These are phyloP conservation scores for Hephaestus fuliginosus DNA, from an alignment of 2,797 vertebrate genomes.

Conservation along the genomic window DNA sequence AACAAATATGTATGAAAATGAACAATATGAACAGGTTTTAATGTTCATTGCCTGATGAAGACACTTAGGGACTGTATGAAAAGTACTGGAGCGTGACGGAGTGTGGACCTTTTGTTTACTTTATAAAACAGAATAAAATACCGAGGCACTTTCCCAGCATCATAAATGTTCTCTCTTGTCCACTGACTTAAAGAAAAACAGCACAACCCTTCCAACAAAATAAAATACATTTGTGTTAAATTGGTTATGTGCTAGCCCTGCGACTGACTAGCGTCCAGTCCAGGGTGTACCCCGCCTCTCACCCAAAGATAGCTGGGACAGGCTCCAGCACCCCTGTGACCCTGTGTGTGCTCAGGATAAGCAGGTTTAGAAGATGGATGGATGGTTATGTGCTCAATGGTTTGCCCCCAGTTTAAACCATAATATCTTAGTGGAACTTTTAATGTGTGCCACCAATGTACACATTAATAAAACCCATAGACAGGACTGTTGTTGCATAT, in stretches of 20 bases:
- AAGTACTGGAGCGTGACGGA: neutral
- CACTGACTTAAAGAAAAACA: neutral
- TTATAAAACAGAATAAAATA: neutral
- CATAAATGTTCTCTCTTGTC: neutral
- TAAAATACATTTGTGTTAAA: neutral
- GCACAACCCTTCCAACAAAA: neutral
- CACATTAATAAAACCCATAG: neutral
- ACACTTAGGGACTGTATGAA: neutral
- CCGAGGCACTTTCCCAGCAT: neutral
- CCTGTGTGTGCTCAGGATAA: too few species aligned
- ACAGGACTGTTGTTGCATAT: neutral
- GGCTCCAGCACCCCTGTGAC: too few species aligned
- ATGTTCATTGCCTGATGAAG: neutral
- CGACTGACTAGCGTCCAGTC: too few species aligned
- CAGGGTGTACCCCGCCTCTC: too few species aligned
- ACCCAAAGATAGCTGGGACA: too few species aligned
- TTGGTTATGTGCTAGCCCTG: neutral
- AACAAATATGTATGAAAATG: neutral
- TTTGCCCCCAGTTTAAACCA: neutral
- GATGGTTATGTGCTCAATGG: neutral
- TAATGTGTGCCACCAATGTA: neutral
- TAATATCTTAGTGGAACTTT: neutral
- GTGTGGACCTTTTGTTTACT: neutral
- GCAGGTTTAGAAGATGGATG: too few species aligned
- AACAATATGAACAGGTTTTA: neutral